Base-by-base conservation (phyloP, 1,140 invertebrate genomes). In the Marisa cornuarietis region DNA sequence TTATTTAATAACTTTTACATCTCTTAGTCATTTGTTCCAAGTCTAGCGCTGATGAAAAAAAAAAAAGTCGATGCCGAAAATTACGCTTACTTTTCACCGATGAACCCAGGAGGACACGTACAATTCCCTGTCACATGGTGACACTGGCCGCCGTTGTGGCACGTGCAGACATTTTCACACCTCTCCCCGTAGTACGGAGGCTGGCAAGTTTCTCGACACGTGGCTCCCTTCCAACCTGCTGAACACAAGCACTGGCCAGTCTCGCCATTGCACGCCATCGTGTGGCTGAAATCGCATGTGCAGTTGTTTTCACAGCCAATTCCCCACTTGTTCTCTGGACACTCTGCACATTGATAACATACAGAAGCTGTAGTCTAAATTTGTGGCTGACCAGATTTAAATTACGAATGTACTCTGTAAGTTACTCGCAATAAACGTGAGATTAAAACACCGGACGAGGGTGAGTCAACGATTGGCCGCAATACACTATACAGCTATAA, bases 211-310 rank as follows among this genome's bases (percentile, higher is more conserved):
- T 71, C 54, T 5, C 71, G n/a, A 61, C 77, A 79, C 20, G 51
- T 58, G n/a, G 18, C 11, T 42, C 77, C 77, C 22, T 26, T 24
- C 80, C 83, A 91, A 85, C 94, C 94, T 8, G 96, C 93, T 4
- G 94, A 92, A 90, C 96, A 98, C 10, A 95, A 92, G 85, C 96
- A 97, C 83, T 94, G 94, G 26, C 96, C 96, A 20, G 94, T 95
- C 13, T 95, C 92, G 84, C 94, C 95, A 90, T 96, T 92, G 90
- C 96, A 97, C 31, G 62, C 54, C 2, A 51, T 0, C 31, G 92
- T 93, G 24, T 94, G 95, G 72, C 94, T 94, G 89, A 96, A 95
- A 73, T 92, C 92, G 90, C 96, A 98, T 54, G 93, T 92, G 87
- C 96, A 98, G 71, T 91, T 90, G 84, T 96, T 95, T 14, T 90